Percentiles rank a stretch among this genome's conserved stretches.
Conservation (phyloP, 2,797 vertebrate genomes). For the Coluber constrictor region DNA sequence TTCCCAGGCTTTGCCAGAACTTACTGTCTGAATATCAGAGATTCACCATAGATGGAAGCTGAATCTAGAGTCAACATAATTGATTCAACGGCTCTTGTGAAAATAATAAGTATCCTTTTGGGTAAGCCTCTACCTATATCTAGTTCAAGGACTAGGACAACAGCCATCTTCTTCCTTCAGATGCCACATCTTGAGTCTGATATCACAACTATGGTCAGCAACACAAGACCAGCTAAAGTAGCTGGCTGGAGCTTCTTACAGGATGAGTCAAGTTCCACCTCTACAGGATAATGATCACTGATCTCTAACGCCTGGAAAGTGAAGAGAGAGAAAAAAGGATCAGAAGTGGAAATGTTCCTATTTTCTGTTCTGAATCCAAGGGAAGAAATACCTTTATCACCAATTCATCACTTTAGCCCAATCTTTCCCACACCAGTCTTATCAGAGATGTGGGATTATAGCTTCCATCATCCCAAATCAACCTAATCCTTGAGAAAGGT, state of each 20-base stretch:
- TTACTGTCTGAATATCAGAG: background rate
- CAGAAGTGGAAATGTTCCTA: background rate
- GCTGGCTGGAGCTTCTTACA: background rate
- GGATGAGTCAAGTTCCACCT: conserved; percentile 71
- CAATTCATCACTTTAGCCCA: background rate
- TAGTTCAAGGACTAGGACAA: background rate
- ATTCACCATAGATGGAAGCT: background rate
- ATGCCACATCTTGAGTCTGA: background rate
- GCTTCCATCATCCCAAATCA: background rate
- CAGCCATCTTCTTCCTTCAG: background rate
- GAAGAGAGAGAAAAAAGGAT: background rate
- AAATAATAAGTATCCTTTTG: background rate
- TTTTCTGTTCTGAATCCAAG: background rate
- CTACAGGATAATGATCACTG: conserved; percentile 85
- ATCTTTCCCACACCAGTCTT: background rate
- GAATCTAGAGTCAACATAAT: background rate
- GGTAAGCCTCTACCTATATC: background rate
- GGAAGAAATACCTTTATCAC: background rate
- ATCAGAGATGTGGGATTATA: background rate
- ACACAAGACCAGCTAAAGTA: background rate
- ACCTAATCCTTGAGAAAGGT: background rate
- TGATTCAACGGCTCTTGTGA: background rate
- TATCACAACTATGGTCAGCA: background rate
- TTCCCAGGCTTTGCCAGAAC: background rate
- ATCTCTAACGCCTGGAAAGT: conserved; percentile 76